These are phyloP conservation scores for Timema cristinae DNA, from an alignment of 2,888 invertebrate species.

Conservation along the genomic window DNA sequence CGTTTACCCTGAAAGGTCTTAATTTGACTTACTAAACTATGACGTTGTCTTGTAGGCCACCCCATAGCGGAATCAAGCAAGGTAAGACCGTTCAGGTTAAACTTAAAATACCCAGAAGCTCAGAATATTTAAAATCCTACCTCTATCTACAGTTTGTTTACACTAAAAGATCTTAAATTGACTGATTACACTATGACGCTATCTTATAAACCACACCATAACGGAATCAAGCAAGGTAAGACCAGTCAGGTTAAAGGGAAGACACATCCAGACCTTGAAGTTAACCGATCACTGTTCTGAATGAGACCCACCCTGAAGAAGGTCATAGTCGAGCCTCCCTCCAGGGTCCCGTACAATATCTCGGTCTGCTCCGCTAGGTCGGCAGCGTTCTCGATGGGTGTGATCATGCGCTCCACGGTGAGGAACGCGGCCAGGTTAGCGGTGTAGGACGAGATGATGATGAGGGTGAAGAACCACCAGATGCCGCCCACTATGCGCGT, in stretches of 20 bases:
- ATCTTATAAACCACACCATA: too few species aligned
- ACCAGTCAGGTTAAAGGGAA: too few species aligned
- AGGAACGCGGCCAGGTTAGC: conserved; percentile 97
- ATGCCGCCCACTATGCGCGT: conserved; percentile 94
- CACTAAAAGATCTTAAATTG: too few species aligned
- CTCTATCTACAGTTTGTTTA: conserved; percentile 34
- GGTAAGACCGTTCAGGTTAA: too few species aligned
- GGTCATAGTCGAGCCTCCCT: conserved; percentile 94
- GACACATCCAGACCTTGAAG: not conserved
- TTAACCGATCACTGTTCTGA: not conserved
- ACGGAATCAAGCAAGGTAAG: too few species aligned
- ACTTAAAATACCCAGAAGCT: not conserved
- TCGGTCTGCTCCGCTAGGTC: conserved; percentile 92
- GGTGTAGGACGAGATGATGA: conserved; percentile 97
- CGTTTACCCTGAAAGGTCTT: too few species aligned
- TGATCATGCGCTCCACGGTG: conserved; percentile 93
- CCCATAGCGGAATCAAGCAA: too few species aligned
- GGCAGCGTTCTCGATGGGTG: conserved; percentile 92
- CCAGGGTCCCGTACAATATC: conserved; percentile 90
- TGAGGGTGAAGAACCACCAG: conserved; percentile 99
- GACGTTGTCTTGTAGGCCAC: too few species aligned
- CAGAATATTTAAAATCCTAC: not conserved
- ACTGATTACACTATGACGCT: too few species aligned
- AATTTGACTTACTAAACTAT: too few species aligned
- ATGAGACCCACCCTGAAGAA: conserved; percentile 77